These are phyloP conservation scores for Lucinisca nassula DNA, from an alignment of 2,888 invertebrate genomes.

Conservation along the genomic window DNA sequence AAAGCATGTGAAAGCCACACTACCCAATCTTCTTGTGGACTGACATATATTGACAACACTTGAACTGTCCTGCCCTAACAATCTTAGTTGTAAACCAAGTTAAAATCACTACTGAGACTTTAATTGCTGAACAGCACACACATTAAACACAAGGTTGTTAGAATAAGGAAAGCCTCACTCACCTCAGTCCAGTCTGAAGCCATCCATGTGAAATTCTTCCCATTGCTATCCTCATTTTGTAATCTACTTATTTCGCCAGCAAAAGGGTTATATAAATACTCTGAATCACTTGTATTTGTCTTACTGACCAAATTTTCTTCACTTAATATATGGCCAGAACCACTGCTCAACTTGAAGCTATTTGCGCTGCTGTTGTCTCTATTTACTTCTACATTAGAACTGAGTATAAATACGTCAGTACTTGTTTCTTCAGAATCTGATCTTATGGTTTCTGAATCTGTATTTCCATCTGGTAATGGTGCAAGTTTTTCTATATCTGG, in stretches of 20 bases:
- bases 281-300: constrained; percentile 2
- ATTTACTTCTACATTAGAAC: neutral
- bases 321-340: too few species aligned
- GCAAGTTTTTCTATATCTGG: constrained; percentile 12
- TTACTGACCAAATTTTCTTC: neutral
- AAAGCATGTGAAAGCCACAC: too few species aligned
- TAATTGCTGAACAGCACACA: too few species aligned
- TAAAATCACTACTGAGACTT: too few species aligned
- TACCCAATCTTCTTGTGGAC: too few species aligned
- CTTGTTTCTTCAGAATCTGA: neutral
- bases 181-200: constrained; percentile 73
- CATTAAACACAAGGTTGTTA: too few species aligned
- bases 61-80: too few species aligned
- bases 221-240: neutral
- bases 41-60: too few species aligned
- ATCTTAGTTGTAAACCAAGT: too few species aligned
- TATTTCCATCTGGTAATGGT: neutral
- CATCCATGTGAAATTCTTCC: constrained; percentile 54
- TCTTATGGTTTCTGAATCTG: neutral
- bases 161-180: too few species aligned
- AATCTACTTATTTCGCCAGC: too few species aligned
- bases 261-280: neutral
- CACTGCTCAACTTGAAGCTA: neutral
- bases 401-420: neutral
- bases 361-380: neutral